Evolutionary conservation across 2,113 vertebrate genomes (phyloP).

Genomic region (Etheostoma spectabile): DNA sequence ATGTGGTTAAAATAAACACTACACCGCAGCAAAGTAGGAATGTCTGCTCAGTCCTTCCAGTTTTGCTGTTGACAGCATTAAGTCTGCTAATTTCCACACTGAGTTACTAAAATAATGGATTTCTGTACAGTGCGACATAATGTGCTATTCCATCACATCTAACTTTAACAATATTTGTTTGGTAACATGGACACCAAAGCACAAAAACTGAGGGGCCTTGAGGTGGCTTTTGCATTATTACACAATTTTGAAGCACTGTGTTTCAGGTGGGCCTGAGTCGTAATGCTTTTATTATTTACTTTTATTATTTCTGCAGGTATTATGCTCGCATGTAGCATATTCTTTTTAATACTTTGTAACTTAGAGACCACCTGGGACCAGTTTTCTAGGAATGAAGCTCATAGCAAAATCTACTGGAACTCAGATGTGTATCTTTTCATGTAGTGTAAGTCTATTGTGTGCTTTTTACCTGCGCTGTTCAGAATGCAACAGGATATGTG

Average conservation of each 20-base stretch:
- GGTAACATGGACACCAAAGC: too few relatives aligned
- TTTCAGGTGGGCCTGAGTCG: too few relatives aligned
- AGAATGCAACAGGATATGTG: neutral
- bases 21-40: neutral
- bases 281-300: neutral
- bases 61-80: neutral
- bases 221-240: too few relatives aligned
- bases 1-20: constrained; percentile 11
- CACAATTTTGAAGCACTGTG: too few relatives aligned
- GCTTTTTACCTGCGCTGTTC: neutral
- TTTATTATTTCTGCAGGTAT: neutral
- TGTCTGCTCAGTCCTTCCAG: neutral
- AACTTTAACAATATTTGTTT: neutral
- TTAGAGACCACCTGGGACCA: neutral
- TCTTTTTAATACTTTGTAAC: neutral
- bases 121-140: neutral
- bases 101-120: neutral
- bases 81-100: neutral
- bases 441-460: neutral
- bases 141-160: neutral
- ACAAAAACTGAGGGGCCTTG: too few relatives aligned
- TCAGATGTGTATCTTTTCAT: neutral
- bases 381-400: neutral
- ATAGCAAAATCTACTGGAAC: neutral
- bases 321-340: neutral